Evolutionary conservation across 2,113 vertebrate genomes (phyloP), one percentile per base, ranked within the genome.

Genomic region (Mustela lutreola): DNA sequence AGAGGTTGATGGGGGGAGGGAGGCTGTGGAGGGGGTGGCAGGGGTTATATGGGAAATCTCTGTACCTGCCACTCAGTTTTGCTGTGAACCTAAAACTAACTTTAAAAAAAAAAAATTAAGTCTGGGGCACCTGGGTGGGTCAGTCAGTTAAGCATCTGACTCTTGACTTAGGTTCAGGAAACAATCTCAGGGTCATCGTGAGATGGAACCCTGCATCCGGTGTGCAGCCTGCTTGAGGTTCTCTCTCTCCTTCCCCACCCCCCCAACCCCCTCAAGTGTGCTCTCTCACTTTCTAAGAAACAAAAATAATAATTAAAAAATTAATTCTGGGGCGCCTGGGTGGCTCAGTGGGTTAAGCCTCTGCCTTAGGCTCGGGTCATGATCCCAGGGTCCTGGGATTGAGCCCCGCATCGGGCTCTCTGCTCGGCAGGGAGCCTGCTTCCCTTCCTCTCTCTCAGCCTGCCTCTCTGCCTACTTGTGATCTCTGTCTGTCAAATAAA

Each of bases 231-330:
- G 67, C 33, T n/a, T 70, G 15, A 70, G 67, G n/a, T 70, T 70
- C 67, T 70, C 67, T 67, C 65, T 70, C 67, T 70, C 67, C 67
- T 33, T 70, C 33, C 67, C 16, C 14, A 8, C 33, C 67, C 33
- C 0, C 0, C 65, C 2, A 0, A 1, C 33, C 33, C 16, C 15
- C 67, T n/a, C 65, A 19, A n/a, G 16, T 18, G 33, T 3, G 7
- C 16, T n/a, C 33, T 18, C 65, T 67, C 0, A 1, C n/a, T 73
- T 19, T 39, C n/a, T 71, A 42, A 42, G 26, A 42, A 15, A 26
- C 1, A 39, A 76, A 28, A 45, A 9, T 15, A 75, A 42, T 12
- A 45, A 84, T 45, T 62, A 39, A 53, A 79, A 84, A 87, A 26
- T 36, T n/a, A 50, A 88, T 9, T 36, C 75, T 5, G 45, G 45